Percentiles rank a stretch among this genome's conserved stretches.
Evolutionary conservation across 2,888 invertebrate genomes (phyloP).

Genomic region (Augiades crinisus): DNA sequence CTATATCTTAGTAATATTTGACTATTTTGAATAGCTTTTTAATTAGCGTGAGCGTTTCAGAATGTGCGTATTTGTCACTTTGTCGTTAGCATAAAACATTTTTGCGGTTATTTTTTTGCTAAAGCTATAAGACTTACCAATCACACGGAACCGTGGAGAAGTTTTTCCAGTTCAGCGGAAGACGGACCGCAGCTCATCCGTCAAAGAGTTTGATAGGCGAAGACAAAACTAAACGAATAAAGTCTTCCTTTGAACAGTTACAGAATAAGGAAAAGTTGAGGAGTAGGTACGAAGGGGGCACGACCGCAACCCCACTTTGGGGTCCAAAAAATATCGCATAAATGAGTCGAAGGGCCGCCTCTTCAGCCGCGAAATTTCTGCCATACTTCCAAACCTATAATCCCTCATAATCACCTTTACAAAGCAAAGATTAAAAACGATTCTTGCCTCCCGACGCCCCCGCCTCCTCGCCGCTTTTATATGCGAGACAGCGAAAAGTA

Average conservation of each 20-base stretch:
- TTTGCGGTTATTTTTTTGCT: too few species aligned
- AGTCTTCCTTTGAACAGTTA: slow-evolving; percentile 71
- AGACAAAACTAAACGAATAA: slow-evolving; percentile 67
- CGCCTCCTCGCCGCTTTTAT: slow-evolving; percentile 62
- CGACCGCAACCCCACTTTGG: slow-evolving; percentile 71
- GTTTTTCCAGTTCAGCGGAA: background rate
- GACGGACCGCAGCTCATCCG: slow-evolving; percentile 53
- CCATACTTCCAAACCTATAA: slow-evolving; percentile 82
- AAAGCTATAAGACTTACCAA: background rate
- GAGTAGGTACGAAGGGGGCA: slow-evolving; percentile 55
- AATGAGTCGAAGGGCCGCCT: slow-evolving; percentile 66
- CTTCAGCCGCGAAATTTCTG: slow-evolving; percentile 76
- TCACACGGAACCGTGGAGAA: background rate
- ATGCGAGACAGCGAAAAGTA: slow-evolving; percentile 79
- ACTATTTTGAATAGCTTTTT: too few species aligned
- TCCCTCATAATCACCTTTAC: slow-evolving; percentile 83
- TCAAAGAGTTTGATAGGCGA: slow-evolving; percentile 35
- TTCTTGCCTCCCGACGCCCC: slow-evolving; percentile 65
- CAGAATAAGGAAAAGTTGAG: slow-evolving; percentile 74
- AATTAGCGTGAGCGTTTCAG: too few species aligned
- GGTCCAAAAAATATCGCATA: slow-evolving; percentile 74
- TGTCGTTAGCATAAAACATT: too few species aligned
- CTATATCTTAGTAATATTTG: too few species aligned
- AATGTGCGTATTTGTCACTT: too few species aligned
- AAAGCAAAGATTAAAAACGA: slow-evolving; percentile 83